Percentiles rank a stretch among this genome's conserved stretches.
These are phyloP conservation scores for Psittacula echo DNA, from an alignment of 2,797 vertebrate genomes.

Conservation along the genomic window DNA sequence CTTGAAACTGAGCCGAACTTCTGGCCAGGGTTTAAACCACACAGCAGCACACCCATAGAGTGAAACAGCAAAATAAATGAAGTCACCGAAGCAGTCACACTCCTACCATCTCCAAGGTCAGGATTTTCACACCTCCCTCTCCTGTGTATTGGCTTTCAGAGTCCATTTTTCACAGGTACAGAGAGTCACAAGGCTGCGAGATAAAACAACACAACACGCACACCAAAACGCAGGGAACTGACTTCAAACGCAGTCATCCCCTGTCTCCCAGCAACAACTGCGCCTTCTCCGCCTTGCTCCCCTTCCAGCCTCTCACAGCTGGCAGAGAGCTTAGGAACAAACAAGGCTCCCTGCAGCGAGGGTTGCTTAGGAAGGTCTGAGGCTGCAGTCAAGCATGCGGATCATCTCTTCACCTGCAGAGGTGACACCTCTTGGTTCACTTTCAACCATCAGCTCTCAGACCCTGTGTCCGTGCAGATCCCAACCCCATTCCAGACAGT, in stretches of 20 bases:
- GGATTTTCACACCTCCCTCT: slow-evolving; percentile 44
- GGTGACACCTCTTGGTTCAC: not conserved
- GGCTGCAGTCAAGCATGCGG: slow-evolving; percentile 7
- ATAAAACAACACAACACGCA: accelerated
- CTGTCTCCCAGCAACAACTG: slow-evolving; percentile 49
- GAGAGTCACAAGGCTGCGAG: not conserved
- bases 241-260: not conserved
- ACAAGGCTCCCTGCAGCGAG: not conserved
- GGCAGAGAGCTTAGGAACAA: not conserved
- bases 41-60: not conserved
- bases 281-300: slow-evolving; percentile 24
- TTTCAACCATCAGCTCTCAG: not conserved
- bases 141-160: slow-evolving; percentile 24
- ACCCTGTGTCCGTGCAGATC: not conserved
- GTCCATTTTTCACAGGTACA: slow-evolving; percentile 61
- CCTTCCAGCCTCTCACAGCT: slow-evolving; percentile 36
- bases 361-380: not conserved
- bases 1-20: not conserved
- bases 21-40: not conserved
- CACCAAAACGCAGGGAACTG: not conserved
- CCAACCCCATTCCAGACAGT: not conserved
- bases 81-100: not conserved
- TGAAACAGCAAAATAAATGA: slow-evolving; percentile 35
- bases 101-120: slow-evolving; percentile 31
- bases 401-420: slow-evolving; percentile 19